These are phyloP conservation scores for Portevinia maculata DNA, from an alignment of 2,888 invertebrate species.

Conservation along the genomic window DNA sequence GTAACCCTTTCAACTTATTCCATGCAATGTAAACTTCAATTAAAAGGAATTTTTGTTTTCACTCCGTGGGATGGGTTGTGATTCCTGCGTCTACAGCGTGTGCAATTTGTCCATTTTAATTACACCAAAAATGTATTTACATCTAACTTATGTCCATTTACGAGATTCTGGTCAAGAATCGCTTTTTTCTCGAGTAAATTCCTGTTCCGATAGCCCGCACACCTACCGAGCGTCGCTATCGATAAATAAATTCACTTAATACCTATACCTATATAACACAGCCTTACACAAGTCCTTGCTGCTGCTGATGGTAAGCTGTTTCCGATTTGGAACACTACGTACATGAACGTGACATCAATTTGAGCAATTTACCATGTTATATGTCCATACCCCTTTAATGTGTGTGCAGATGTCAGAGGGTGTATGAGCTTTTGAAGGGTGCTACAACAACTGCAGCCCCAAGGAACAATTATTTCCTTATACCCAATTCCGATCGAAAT, in stretches of 20 bases:
- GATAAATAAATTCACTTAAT: constrained; percentile 64
- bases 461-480: constrained; percentile 70
- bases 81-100: constrained; percentile 1
- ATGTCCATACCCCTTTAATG: constrained; percentile 15
- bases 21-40: constrained; percentile 69
- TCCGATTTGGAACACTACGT: not conserved
- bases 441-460: constrained; percentile 36
- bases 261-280: too few species aligned
- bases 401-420: not conserved
- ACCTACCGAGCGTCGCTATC: not conserved
- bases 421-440: not conserved
- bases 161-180: constrained; percentile 20
- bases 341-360: constrained; percentile 58
- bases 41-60: constrained; percentile 35
- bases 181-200: not conserved
- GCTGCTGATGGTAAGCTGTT: not conserved
- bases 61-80: too few species aligned
- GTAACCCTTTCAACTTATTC: constrained; percentile 31
- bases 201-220: not conserved
- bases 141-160: constrained; percentile 62
- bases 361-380: constrained; percentile 52
- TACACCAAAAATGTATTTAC: constrained; percentile 67
- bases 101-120: constrained; percentile 67
- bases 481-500: constrained; percentile 70
- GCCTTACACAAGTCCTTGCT: too few species aligned